Base-by-base conservation (phyloP, 2,113 vertebrate genomes). In the Pica pica region DNA sequence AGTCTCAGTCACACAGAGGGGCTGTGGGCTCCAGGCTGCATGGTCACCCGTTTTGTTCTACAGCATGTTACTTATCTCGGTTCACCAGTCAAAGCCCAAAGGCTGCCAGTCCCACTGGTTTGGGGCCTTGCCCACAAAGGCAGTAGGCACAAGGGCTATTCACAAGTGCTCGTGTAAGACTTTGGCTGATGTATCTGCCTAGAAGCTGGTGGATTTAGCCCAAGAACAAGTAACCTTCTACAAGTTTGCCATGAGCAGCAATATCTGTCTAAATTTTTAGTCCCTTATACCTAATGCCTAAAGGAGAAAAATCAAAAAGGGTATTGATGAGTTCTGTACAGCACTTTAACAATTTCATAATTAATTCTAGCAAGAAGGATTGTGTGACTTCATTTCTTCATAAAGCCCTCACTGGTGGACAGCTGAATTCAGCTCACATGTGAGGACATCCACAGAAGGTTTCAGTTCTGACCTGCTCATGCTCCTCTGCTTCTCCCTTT, bases 1-100 rank as follows among this genome's bases (percentile, higher is more conserved):
- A 41, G 28, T 27, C 9, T 2, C 7, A 41, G 30, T 50, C 23
- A 37, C 0, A 1, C 0, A 1, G 13, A 67, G 7, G 26, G 31
- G 1, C 14, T 92, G 6, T 3, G 1, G 14, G 13, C 26, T 79
- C 22, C 1, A 5, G 27, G n/a, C 10, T 56, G 21, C 5, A 1
- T 35, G 9, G 41, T 31, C n/a, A 44, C 20, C 21, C 6, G 2
- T 23, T 7, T 31, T 49, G 5, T 85, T 39, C 37, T 83, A 13
- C 18, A 27, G 4, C 16, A 37, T 12, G 4, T 44, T 69, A 13
- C 9, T 68, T 47, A 55, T 3, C 16, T 55, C 3, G 4, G 19
- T 57, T 91, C 27, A 73, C 6, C 33, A 59, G 24, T 26, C 46
- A 81, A 31, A 89, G 6, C 19, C 27, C 47, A 74, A 81, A 85